Base-by-base conservation (phyloP, 2,797 vertebrate species). In the Poecilia gillii region DNA sequence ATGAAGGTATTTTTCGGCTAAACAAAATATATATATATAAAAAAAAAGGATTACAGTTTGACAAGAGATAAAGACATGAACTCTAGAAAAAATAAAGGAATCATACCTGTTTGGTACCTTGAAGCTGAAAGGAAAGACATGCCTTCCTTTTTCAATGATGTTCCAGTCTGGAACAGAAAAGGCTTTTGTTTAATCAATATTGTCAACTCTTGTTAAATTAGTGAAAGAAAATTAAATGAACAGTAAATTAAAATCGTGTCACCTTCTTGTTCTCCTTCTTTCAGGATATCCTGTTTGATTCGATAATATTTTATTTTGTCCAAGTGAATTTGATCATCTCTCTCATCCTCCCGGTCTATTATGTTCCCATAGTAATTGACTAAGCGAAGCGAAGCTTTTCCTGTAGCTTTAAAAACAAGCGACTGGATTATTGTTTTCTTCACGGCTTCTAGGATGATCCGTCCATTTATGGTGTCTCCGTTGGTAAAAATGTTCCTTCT, bases 111-210 rank as follows among this genome's bases (percentile, higher is more conserved):
- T 78, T 33, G 94, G 94, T 87, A 96, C 88, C 28, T 59, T 83
- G 80, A 95, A 95, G 2, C 6, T 85, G 86, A 96, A 95, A 12
- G 93, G 92, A 70, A 51, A 95, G 1, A 88, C 78, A 6, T 96
- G 91, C 49, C 59, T 91, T 87, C 95, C 95, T 81, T 83, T 86
- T 5, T 4, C 47, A 64, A 96, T 55, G 31, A 89, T 74, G 2
- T 88, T 85, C 41, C 77, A 88, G 6, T 86, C 94, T 94, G 59
- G n/a, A 84, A 73, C 13, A 68, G 0, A 70, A 76, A 31, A 31
- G 55, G 2, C 7, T 53, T 57, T n/a, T 28, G 28, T n/a, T 66
- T 11, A 39, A 4, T 13, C 8, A 41, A 39, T 5, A 70, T 68
- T 12, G 43, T n/a, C 64, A n/a, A 39, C 23, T n/a, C 66, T 43